Evolutionary conservation across 2,888 invertebrate genomes (phyloP), one percentile per base, ranked within the genome.

Genomic region (Latheticus oryzae): DNA sequence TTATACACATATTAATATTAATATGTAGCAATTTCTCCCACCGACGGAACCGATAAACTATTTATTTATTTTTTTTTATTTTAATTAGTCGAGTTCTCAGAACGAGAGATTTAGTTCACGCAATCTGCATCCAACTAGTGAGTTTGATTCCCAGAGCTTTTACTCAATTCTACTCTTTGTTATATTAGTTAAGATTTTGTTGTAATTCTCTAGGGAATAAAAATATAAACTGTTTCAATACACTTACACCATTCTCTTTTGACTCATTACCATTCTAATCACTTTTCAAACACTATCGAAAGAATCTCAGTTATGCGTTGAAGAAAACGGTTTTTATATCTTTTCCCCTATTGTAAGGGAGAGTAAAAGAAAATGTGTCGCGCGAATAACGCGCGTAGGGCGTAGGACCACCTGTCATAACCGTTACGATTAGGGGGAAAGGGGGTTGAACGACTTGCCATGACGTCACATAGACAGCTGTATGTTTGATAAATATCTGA

Each of bases 321-420:
- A 24, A 24, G 8, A n/a, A 24, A 24, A 24, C 24, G 24, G 24
- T 24, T 24, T 24, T 1, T 3, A 8, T 7, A 24, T 8, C 8
- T 24, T 7, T 12, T 8, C 8, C 28, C 28, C 28, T 28, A 28
- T 9, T 9, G 28, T 9, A 12, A 11, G 12, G 28, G 28, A 21
- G 35, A 43, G 30, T 4, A 47, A 42, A 30, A 53, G 17, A 35
- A 35, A 35, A 8, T 35, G 8, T 17, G 17, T 9, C 42, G 24
- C 21, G 52, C 33, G 48, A 28, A 45, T 57, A 32, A 54, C 47
- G 47, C 33, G 37, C 40, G 38, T 38, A 45, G 53, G 58, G 37
- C 9, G 50, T 33, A 54, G 42, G 28, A 21, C 60, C 60, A 61
- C 60, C 60, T 61, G 60, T 54, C 54, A 32, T 17, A 40, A 61